Evolutionary conservation across 2,888 invertebrate species (phyloP), one percentile per base, ranked within the genome.

Genomic region (Pyrochroa serraticornis): DNA sequence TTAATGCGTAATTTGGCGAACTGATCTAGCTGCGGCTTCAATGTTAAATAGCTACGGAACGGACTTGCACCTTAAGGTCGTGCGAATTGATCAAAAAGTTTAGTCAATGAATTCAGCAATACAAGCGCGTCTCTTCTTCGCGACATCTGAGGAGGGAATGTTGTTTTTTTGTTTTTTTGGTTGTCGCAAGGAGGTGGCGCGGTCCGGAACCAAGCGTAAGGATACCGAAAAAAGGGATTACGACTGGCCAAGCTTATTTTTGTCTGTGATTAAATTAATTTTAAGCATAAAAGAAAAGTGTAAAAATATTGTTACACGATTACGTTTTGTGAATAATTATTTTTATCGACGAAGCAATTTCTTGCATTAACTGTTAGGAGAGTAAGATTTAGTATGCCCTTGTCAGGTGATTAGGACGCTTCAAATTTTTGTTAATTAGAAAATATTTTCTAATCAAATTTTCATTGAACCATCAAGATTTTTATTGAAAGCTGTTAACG

Each of bases 181-280:
- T 22, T 22, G 22, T 22, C 22, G 22, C 22, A 22, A n/a, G 22
- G 22, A 22, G 22, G 22, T 22, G 22, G 22, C 22, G 49, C 32
- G 35, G 45, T 52, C 35, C 10, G 9, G 22, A 22, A 34, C 34
- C 34, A 37, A 31, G 39, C 37, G 52, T 33, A 34, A 56, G 14
- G 32, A 35, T n/a, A 43, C 45, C 38, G 44, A 43, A 30, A 52
- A 6, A 46, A 47, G 36, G 35, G 42, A 53, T 43, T 70, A 61
- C 64, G 69, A 72, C 72, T 73, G 72, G 75, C 71, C 71, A 74
- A 74, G 74, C 75, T 75, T 76, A 74, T 75, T 76, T 76, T 73
- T 71, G 71, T 75, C 76, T 76, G 76, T 76, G 76, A 76, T 76
- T 75, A 69, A 72, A 73, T 75, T 75, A 75, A 71, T 74, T 75